phyloP scores from a whole-genome alignment of 2,113 vertebrate genomes.

The Corythaeola cristata region DNA sequence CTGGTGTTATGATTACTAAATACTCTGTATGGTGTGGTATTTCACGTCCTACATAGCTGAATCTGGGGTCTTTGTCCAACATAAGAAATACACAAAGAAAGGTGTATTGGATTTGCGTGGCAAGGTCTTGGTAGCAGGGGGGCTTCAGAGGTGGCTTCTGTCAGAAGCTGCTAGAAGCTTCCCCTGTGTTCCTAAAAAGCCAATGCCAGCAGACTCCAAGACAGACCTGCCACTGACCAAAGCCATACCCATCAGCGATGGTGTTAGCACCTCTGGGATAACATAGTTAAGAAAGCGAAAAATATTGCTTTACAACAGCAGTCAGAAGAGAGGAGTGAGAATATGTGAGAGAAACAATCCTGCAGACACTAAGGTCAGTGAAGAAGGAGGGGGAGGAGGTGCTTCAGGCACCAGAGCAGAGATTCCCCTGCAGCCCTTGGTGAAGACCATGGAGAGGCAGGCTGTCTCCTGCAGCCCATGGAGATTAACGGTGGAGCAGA shows the following conservation, averaged over 20 bases:
- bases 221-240: too few species aligned
- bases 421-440: too few species aligned
- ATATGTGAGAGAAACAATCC: background rate
- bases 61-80: background rate
- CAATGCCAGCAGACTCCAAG: background rate
- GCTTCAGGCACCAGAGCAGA: too few species aligned
- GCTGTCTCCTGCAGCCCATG: too few species aligned
- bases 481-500: too few species aligned
- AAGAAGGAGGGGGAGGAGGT: background rate
- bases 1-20: background rate
- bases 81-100: background rate
- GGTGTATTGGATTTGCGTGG: background rate
- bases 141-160: too few species aligned
- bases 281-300: background rate
- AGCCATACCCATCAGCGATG: fast-evolving
- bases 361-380: background rate
- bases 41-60: background rate
- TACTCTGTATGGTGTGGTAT: background rate
- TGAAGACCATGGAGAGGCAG: too few species aligned
- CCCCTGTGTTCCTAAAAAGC: background rate
- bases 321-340: too few species aligned
- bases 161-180: background rate
- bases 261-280: background rate
- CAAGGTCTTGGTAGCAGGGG: background rate
- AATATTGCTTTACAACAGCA: too few species aligned